Percentiles rank a stretch among this genome's conserved stretches.
Conservation (phyloP, 64 coral and sea anemone species). For the Astreopora myriophthalma region DNA sequence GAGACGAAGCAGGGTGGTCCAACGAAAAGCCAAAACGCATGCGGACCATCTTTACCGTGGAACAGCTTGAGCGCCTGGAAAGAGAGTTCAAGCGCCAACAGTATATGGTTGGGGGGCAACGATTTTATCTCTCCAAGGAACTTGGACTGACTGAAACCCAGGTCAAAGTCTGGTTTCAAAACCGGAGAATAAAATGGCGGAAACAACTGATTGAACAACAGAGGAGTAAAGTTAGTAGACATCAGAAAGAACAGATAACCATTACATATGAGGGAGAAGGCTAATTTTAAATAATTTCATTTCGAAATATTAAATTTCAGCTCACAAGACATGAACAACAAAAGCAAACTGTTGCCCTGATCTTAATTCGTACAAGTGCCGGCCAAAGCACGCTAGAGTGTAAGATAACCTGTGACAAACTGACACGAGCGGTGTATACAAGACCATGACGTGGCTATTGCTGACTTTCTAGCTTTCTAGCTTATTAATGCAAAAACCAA, state of each 20-base stretch:
- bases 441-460: too few relatives aligned
- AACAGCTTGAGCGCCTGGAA: conserved; percentile 68
- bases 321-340: too few relatives aligned
- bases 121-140: conserved; percentile 61
- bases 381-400: too few relatives aligned
- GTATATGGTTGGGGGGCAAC: conserved; percentile 71
- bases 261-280: background rate
- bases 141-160: conserved; percentile 70
- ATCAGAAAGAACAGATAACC: conserved; percentile 6
- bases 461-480: too few relatives aligned
- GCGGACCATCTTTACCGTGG: conserved; percentile 64
- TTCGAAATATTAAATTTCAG: too few relatives aligned
- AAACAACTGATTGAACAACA: conserved; percentile 58
- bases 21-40: conserved; percentile 64
- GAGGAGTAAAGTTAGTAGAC: conserved; percentile 15
- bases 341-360: too few relatives aligned
- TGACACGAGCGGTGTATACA: too few relatives aligned
- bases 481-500: too few relatives aligned
- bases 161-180: conserved; percentile 82
- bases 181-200: conserved; percentile 73
- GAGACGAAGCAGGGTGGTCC: conserved; percentile 21
- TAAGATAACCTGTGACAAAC: too few relatives aligned
- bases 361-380: too few relatives aligned
- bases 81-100: conserved; percentile 67
- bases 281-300: background rate